phyloP scores from a whole-genome alignment of 2,113 vertebrate genomes.

The Vulpes vulpes region DNA sequence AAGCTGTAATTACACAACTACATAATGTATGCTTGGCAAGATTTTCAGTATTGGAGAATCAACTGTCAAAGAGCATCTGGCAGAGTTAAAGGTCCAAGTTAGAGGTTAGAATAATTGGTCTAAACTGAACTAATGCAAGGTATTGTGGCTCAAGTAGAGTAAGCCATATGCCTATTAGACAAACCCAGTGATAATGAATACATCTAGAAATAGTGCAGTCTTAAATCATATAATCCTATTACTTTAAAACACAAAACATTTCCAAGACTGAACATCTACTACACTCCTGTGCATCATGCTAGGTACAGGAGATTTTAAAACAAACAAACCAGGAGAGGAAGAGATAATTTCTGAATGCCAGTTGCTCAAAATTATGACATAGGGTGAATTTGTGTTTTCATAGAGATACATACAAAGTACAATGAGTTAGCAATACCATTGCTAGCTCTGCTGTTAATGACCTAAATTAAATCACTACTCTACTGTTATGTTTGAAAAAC shows the following conservation, averaged over 20 bases:
- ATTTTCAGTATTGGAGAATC: constrained; percentile 63
- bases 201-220: constrained; percentile 1
- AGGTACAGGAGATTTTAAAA: not conserved
- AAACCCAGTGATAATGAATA: not conserved
- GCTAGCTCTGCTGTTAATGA: not conserved
- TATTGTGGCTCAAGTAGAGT: constrained; percentile 48
- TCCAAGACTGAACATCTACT: not conserved
- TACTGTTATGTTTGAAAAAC: not conserved
- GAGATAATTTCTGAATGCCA: not conserved
- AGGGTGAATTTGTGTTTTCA: not conserved
- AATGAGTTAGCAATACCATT: not conserved
- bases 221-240: not conserved
- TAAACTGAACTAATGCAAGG: constrained; percentile 44
- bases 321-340: not conserved
- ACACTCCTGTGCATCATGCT: not conserved
- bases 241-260: constrained; percentile 52
- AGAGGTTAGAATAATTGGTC: constrained; percentile 56
- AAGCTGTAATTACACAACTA: constrained; percentile 86
- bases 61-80: constrained; percentile 69
- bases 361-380: not conserved
- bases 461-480: not conserved
- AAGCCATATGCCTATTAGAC: not conserved
- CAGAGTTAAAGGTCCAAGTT: constrained; percentile 59
- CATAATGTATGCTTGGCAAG: constrained; percentile 81
- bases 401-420: not conserved